Evolutionary conservation across 2,888 invertebrate genomes (phyloP).

Genomic region (Aproaerema taeniolella): DNA sequence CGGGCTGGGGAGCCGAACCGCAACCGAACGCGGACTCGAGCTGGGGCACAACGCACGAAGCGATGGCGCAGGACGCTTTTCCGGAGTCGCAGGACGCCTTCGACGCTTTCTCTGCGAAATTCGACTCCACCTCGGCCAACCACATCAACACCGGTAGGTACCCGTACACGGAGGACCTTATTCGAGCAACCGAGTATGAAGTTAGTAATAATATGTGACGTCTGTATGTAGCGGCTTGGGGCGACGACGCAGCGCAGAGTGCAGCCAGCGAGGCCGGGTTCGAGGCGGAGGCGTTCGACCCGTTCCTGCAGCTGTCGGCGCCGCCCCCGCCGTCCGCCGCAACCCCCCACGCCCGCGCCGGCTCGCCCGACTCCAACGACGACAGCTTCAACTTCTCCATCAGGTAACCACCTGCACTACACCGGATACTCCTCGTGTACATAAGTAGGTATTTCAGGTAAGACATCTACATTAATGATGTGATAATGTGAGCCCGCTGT

Average conservation of each 20-base stretch:
- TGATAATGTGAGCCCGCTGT: too few species aligned
- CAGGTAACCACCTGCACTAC: too few species aligned
- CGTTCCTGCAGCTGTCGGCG: slow-evolving; percentile 87
- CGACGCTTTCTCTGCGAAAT: slow-evolving; percentile 93
- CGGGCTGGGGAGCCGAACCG: neutral
- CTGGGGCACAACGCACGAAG: slow-evolving; percentile 41
- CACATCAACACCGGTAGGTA: slow-evolving; percentile 48
- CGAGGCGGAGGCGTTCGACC: slow-evolving; percentile 86
- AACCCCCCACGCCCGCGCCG: slow-evolving; percentile 78
- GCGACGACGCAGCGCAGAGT: slow-evolving; percentile 62
- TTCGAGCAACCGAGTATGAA: too few species aligned
- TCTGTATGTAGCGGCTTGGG: slow-evolving; percentile 52
- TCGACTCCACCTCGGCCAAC: slow-evolving; percentile 81
- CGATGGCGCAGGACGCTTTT: slow-evolving; percentile 47
- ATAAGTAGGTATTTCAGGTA: too few species aligned
- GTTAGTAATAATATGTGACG: neutral
- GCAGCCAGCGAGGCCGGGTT: slow-evolving; percentile 75
- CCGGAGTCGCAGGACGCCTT: slow-evolving; percentile 76
- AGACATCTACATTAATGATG: too few species aligned
- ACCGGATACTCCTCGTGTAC: too few species aligned
- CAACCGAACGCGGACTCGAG: slow-evolving; percentile 31
- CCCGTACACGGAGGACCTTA: too few species aligned
- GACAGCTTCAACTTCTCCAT: slow-evolving; percentile 90
- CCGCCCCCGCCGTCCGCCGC: slow-evolving; percentile 83
- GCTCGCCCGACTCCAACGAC: slow-evolving; percentile 87